phyloP scores from a whole-genome alignment of 2,113 vertebrate species.

The Vireo altiloquus region DNA sequence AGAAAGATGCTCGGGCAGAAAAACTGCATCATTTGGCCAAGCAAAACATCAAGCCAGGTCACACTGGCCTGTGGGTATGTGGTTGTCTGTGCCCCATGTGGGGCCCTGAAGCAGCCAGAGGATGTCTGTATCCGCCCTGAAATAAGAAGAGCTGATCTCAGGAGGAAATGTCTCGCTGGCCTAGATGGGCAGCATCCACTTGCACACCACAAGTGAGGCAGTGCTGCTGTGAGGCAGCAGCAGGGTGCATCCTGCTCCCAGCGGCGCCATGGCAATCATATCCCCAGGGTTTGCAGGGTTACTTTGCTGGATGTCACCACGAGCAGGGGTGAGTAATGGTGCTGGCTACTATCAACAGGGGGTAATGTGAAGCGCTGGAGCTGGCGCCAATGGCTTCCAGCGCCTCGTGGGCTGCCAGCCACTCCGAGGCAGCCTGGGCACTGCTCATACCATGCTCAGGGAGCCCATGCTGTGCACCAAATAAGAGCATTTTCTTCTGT shows the following conservation, averaged over 20 bases:
- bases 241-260: accelerated
- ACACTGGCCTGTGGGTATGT: accelerated
- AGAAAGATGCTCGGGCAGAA: not conserved
- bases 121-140: not conserved
- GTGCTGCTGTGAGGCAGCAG: not conserved
- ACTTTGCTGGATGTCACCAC: not conserved
- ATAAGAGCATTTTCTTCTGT: conserved; percentile 33
- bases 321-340: not conserved
- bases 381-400: not conserved
- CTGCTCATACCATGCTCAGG: not conserved
- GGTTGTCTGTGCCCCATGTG: not conserved
- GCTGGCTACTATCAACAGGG: not conserved
- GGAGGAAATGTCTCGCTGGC: not conserved
- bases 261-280: accelerated
- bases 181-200: not conserved
- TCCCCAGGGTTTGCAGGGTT: not conserved
- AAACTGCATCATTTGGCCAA: not conserved
- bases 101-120: not conserved
- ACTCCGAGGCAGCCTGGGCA: not conserved
- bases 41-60: not conserved
- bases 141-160: not conserved
- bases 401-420: not conserved
- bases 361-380: not conserved
- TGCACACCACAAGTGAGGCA: not conserved
- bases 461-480: not conserved